Evolutionary conservation across 2,113 vertebrate species (phyloP), one percentile per base, ranked within the genome.

Genomic region (Misgurnus anguillicaudatus): DNA sequence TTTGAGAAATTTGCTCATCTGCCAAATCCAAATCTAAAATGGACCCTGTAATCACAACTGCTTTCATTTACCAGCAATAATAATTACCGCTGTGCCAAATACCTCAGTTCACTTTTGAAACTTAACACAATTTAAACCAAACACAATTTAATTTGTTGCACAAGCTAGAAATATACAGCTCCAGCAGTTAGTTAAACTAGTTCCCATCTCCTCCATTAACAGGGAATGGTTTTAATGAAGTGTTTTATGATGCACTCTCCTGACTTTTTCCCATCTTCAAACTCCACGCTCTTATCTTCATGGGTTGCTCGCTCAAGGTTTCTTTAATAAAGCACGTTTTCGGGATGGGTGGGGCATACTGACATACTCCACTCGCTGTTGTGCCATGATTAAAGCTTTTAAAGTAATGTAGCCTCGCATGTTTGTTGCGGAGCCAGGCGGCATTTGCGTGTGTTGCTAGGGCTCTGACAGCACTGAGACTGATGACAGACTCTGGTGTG

Each of bases 271-370:
- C 60, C 60, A 14, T 91, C 91, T 91, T 92, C 86, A 8, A 9
- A 36, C 55, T 60, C 58, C 21, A 39, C 57, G 38, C 8, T 9
- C 36, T 58, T 5, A 47, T 82, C 61, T 72, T 72, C 71, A 68
- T 7, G 17, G 41, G 39, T 73, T 19, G 45, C 87, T 87, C 83
- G 82, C 88, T 89, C 86, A 87, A 90, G 89, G 90, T 90, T 89
- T 77, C 91, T 92, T 92, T 90, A 92, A 92, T 92, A 93, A 93
- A 92, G 90, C 89, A 92, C 80, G 86, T 87, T 89, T 90, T 87
- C 89, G 81, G 85, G 86, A 89, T 84, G 88, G 88, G 89, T 81
- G 87, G 86, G 83, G 84, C 86, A 77, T 80, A 21, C 77, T 80
- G 82, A 86, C 85, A 73, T 60, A 11, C 38, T 73, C 39, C 77